Evolutionary conservation across 2,888 invertebrate species (phyloP).

Genomic region (Habroteleia sp.): DNA sequence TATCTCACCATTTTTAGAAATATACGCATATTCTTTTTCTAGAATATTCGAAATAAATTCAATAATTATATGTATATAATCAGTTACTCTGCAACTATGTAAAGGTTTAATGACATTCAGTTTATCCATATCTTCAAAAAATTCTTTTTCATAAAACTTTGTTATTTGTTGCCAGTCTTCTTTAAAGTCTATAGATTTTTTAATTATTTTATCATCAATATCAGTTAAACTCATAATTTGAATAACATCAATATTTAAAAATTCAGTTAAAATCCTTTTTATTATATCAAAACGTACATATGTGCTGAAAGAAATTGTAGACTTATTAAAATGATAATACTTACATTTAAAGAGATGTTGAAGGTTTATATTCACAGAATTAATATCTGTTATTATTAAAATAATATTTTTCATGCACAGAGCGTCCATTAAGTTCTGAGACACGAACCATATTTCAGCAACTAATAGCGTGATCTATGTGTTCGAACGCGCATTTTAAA

Average conservation of each 20-base stretch:
- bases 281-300: conserved; percentile 94
- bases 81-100: conserved; percentile 89
- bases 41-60: conserved; percentile 87
- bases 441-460: no score
- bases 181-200: conserved; percentile 84
- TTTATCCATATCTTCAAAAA: conserved; percentile 88
- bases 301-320: conserved; percentile 87
- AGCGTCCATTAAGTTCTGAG: no score
- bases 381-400: no score
- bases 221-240: conserved; percentile 95
- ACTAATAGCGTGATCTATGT: no score
- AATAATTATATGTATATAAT: conserved; percentile 90
- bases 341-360: no score
- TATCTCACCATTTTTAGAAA: conserved; percentile 85
- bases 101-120: conserved; percentile 88
- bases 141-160: conserved; percentile 89
- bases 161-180: conserved; percentile 83
- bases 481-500: no score
- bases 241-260: conserved; percentile 89
- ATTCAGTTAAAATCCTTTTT: conserved; percentile 88
- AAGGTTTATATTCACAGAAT: no score
- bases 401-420: no score
- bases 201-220: conserved; percentile 97
- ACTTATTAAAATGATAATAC: no score
- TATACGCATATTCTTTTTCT: conserved; percentile 86